Percentiles rank a stretch among this genome's conserved stretches.
Conservation (phyloP, 2,113 vertebrate genomes). For the Papio anubis region DNA sequence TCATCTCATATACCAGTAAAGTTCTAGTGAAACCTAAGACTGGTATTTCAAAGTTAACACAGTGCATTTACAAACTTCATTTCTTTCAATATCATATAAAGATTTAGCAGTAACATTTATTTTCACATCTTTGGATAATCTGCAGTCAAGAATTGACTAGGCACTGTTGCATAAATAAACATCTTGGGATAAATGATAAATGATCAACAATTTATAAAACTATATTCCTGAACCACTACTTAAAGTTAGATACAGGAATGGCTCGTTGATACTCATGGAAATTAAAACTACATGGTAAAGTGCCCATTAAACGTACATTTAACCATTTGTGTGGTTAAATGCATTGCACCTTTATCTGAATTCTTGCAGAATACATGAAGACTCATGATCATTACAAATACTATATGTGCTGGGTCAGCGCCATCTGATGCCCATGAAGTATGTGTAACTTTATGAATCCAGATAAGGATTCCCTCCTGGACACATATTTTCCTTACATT, state of each 20-base stretch:
- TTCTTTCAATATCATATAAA: not conserved
- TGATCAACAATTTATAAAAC: not conserved
- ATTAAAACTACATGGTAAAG: not conserved
- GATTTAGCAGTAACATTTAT: constrained; percentile 9
- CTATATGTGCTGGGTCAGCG: not conserved
- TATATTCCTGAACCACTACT: constrained; percentile 12
- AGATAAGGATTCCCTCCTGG: not conserved
- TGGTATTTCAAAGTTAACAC: not conserved
- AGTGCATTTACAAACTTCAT: not conserved
- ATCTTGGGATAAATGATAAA: not conserved
- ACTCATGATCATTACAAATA: not conserved
- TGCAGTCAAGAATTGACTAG: not conserved
- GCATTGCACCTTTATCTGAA: not conserved
- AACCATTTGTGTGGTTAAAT: not conserved
- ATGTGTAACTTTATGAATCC: not conserved
- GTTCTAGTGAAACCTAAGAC: not conserved
- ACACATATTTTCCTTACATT: not conserved
- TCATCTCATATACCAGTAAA: not conserved
- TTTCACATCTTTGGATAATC: not conserved
- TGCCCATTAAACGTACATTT: not conserved
- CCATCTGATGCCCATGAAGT: not conserved
- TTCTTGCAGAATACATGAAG: not conserved
- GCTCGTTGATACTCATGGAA: not conserved
- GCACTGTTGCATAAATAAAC: not conserved
- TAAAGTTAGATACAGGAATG: not conserved